These are phyloP conservation scores for Phyto melanocephala DNA, from an alignment of 2,888 invertebrate species.

Conservation along the genomic window DNA sequence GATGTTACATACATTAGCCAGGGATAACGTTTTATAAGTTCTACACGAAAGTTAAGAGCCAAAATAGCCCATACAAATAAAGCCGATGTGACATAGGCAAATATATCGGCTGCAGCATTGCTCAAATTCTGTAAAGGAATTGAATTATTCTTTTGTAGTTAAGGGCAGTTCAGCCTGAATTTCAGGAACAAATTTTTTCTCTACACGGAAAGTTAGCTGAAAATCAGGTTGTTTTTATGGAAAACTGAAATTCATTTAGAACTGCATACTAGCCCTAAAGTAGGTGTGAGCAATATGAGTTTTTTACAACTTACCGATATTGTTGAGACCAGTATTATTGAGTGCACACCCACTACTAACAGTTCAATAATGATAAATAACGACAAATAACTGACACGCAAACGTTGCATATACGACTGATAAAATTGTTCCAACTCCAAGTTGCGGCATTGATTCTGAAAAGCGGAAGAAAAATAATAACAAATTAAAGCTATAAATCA, in stretches of 20 bases:
- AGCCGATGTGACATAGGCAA: constrained; percentile 73
- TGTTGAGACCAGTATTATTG: constrained; percentile 80
- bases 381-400: constrained; percentile 88
- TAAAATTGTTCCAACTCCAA: constrained; percentile 87
- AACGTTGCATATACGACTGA: constrained; percentile 86
- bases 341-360: constrained; percentile 83
- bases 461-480: constrained; percentile 67
- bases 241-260: too few relatives aligned
- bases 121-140: constrained; percentile 68
- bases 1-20: constrained; percentile 78
- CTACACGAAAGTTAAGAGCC: constrained; percentile 75
- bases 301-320: constrained; percentile 74
- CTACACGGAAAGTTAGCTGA: too few relatives aligned
- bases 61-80: constrained; percentile 76
- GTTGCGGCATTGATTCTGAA: constrained; percentile 87
- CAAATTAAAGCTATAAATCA: too few relatives aligned
- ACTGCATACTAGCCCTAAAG: too few relatives aligned
- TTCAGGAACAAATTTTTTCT: too few relatives aligned
- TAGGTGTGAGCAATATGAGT: too few relatives aligned
- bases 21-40: constrained; percentile 75
- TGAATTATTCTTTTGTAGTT: not conserved
- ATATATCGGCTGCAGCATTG: constrained; percentile 75
- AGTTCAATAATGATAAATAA: constrained; percentile 86
- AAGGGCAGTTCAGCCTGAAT: too few relatives aligned
- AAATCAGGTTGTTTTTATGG: too few relatives aligned